Evolutionary conservation across 2,888 invertebrate species (phyloP), one percentile per base, ranked within the genome.

Genomic region (Phlogophora meticulosa): DNA sequence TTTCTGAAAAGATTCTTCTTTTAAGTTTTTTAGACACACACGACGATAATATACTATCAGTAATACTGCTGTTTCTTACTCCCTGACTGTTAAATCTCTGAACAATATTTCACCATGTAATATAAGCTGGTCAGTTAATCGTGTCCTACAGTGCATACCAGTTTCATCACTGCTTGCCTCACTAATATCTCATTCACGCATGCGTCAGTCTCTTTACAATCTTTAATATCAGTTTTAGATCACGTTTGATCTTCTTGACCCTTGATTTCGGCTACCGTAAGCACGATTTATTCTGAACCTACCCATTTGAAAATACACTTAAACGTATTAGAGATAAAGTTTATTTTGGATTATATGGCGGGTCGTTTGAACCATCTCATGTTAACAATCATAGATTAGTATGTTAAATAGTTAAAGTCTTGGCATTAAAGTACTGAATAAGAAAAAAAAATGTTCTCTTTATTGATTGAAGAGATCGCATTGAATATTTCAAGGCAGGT

Each of bases 151-250:
- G 81, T 85, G 80, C 76, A 82, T 45, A 76, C 42, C 73, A 72
- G 85, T 89, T 90, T 87, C 87, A 87, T 83, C 87, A 87, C 75
- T 76, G 82, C 76, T 81, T 77, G 86, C 84, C 77, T 90, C 87
- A 89, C 88, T 92, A 92, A 93, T 93, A 93, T 92, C 92, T 94
- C 91, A 94, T 94, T 93, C 93, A 94, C 92, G 93, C 94, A 92
- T 94, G 90, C 93, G 90, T 93, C 94, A 92, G 90, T 93, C 88
- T 87, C 80, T 80, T 87, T 87, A 90, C 90, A 89, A 93, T 93
- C 92, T 92, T 88, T 90, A 90, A 92, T 93, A 94, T 94, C 94
- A 94, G 92, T 93, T 94, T 93, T 92, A 87, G 91, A 94, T 94
- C 94, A 93, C 92, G 93, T 78, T 91, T 94, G 94, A 94, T 93